These are phyloP conservation scores for Chelon labrosus DNA, from an alignment of 2,797 vertebrate species.

Conservation along the genomic window DNA sequence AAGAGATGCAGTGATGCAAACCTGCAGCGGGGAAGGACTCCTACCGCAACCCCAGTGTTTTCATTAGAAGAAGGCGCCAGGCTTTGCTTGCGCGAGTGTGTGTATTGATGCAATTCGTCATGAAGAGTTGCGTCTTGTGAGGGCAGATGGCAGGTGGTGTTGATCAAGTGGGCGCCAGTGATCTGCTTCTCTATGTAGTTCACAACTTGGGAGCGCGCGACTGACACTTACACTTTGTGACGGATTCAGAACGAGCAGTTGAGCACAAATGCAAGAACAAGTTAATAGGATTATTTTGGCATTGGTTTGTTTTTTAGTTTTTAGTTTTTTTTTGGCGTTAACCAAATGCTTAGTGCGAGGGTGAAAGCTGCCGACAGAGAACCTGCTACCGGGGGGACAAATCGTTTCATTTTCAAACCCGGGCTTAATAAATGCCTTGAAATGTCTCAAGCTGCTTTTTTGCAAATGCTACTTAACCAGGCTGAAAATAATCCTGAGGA, in stretches of 20 bases:
- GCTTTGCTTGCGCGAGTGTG: constrained; percentile 45
- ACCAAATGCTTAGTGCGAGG: too few relatives aligned
- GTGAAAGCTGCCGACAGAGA: too few relatives aligned
- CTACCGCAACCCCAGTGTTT: constrained; percentile 50
- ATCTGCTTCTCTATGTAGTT: constrained; percentile 35
- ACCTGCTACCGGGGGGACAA: too few relatives aligned
- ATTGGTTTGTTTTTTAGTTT: too few relatives aligned
- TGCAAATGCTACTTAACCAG: too few relatives aligned
- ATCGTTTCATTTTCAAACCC: too few relatives aligned
- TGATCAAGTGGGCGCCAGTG: constrained; percentile 48
- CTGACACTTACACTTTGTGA: constrained; percentile 13
- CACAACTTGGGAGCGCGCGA: constrained; percentile 27
- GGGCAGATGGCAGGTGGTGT: constrained; percentile 54
- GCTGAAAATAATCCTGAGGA: constrained; percentile 1
- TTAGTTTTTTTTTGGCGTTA: too few relatives aligned
- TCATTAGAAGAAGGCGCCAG: constrained; percentile 45
- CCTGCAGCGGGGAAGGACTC: constrained; percentile 41
- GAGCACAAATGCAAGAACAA: background rate
- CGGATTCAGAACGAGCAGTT: background rate
- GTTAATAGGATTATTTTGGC: background rate
- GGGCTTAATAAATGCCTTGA: too few relatives aligned
- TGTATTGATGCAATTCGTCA: constrained; percentile 64
- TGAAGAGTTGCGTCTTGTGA: constrained; percentile 47
- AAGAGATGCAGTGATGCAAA: constrained; percentile 75
- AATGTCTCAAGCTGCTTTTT: too few relatives aligned